Conservation (phyloP, 2,113 vertebrate species). For the Neopipo cinnamomea region DNA sequence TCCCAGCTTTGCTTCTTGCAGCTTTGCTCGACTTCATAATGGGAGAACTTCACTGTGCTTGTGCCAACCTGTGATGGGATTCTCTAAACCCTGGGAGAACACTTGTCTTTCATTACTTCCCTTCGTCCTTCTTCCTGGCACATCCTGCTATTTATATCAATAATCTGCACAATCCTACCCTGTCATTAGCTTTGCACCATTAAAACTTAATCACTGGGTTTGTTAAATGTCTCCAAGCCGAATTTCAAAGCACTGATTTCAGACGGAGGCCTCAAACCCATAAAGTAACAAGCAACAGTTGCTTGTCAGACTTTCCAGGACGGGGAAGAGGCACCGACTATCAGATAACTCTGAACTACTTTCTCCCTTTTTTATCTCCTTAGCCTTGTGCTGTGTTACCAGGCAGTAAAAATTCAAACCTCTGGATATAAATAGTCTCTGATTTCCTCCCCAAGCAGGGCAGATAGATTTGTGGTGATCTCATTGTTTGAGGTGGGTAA, state of each 20-base stretch:
- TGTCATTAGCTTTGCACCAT: background rate
- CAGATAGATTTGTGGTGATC: background rate
- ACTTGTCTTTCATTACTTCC: background rate
- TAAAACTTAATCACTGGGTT: background rate
- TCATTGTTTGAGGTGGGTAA: background rate
- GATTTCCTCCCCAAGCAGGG: background rate
- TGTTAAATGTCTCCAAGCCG: background rate
- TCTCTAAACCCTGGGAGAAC: background rate
- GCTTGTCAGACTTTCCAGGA: background rate
- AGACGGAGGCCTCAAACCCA: background rate
- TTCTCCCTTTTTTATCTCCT: background rate
- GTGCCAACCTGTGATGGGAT: background rate
- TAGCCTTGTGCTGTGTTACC: background rate
- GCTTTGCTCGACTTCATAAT: accelerated
- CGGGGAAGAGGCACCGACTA: background rate
- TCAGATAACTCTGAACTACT: background rate
- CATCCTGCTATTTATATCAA: background rate
- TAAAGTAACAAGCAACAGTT: background rate
- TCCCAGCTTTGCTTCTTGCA: background rate
- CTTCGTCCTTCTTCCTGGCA: background rate
- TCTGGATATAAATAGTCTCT: background rate
- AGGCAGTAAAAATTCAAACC: slow-evolving; percentile 4
- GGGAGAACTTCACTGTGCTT: background rate
- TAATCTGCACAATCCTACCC: background rate
- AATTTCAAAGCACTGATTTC: background rate